Evolutionary conservation across 2,888 invertebrate species (phyloP), one percentile per base, ranked within the genome.

Genomic region (Dione juno): DNA sequence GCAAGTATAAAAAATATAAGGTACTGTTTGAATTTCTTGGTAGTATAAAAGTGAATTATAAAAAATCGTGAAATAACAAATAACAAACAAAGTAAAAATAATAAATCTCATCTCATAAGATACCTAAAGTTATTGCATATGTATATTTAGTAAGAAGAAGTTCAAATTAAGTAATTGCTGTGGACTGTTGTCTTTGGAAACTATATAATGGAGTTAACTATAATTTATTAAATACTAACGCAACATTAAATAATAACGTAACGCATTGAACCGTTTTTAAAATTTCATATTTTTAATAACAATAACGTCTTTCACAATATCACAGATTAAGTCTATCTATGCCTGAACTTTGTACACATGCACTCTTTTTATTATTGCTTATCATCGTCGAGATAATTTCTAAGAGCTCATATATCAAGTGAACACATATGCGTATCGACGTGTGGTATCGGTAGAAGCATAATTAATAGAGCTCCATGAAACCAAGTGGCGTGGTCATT

Each of bases 391-490:
- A 70, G 70, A 70, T 70, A 66, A 70, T 40, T 54, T 61, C 19
- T 66, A 43, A 54, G 61, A 61, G 70, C 70, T 48, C 69, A 68
- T 68, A 61, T 68, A 68, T 68, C 53, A 68, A 61, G 43, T 37
- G 19, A 40, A 21, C 54, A 48, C 54, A 61, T 69, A 64, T 14
- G 69, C 54, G 54, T 69, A 69, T 64, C 63, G 40, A 50, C 61
- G 61, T 45, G 57, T 65, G 71, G 70, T 63, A 72, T 72, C 74
- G 50, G 35, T 37, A 64, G 52, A 66, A 64, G 45, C 68, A 66
- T 69, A 68, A 66, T 67, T 67, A 70, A 67, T 72, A 69, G 54
- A 45, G 50, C 41, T 63, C 57, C 63, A 64, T 48, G 41, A 65
- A 54, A 70, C 43, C 19, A 45, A 68, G 68, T 48, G 40, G n/a